phyloP scores from a whole-genome alignment of 1,140 invertebrate genomes.

The Protaetia brevitarsis region DNA sequence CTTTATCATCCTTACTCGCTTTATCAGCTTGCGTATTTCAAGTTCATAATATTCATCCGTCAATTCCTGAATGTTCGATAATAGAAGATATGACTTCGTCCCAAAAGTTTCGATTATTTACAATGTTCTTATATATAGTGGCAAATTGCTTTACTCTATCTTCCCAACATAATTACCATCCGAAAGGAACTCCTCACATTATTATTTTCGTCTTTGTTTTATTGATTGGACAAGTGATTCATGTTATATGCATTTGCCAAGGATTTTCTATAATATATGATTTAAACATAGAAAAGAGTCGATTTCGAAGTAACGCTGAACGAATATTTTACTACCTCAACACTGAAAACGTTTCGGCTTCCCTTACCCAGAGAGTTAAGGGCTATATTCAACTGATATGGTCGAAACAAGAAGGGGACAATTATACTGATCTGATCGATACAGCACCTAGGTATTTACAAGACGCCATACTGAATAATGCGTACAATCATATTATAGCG shows the following conservation, averaged over 20 bases:
- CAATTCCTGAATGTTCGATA: neutral
- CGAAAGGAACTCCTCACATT: neutral
- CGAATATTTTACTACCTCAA: neutral
- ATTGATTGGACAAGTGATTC: neutral
- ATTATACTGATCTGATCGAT: slow-evolving; percentile 2
- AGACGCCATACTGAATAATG: neutral
- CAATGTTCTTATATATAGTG: slow-evolving; percentile 16
- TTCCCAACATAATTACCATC: slow-evolving; percentile 8
- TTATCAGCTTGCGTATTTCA: neutral
- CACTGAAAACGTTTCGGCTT: neutral
- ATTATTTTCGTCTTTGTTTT: neutral
- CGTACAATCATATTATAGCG: neutral
- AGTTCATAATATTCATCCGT: neutral
- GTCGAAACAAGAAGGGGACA: neutral
- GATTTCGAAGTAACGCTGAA: neutral
- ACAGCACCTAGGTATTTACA: neutral
- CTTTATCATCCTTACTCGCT: neutral
- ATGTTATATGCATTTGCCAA: neutral
- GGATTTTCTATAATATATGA: neutral
- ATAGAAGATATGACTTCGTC: neutral
- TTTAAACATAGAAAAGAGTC: neutral
- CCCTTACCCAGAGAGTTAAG: neutral
- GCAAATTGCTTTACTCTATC: neutral
- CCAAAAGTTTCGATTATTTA: neutral
- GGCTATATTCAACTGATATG: neutral